Conservation (phyloP, 2,888 invertebrate species). For the Aphodius granarius region DNA sequence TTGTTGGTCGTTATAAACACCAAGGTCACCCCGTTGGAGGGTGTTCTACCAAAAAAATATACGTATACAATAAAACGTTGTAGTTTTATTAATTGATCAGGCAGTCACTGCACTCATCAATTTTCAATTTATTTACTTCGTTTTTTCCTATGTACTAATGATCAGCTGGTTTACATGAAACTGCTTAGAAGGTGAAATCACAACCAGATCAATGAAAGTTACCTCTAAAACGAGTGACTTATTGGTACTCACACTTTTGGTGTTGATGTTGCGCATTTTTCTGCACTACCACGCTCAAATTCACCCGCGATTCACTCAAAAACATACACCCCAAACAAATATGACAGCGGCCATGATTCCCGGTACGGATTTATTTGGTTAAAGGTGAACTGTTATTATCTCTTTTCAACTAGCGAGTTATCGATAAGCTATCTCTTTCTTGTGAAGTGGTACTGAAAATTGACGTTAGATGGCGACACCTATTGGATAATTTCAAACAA, state of each 20-base stretch:
- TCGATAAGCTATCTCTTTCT: not conserved
- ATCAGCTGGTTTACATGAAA: not conserved
- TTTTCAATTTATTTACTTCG: not conserved
- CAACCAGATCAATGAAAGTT: not conserved
- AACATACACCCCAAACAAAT: conserved; percentile 34
- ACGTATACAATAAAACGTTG: not conserved
- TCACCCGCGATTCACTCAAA: conserved; percentile 17
- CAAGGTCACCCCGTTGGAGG: too few species aligned
- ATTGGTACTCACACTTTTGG: not conserved
- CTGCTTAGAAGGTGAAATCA: not conserved
- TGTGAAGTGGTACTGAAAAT: not conserved
- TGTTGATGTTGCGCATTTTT: not conserved
- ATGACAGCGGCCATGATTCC: conserved; percentile 26
- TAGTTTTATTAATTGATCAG: not conserved
- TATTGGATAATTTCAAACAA: not conserved
- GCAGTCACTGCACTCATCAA: not conserved
- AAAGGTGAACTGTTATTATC: not conserved
- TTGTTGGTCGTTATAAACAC: too few species aligned
- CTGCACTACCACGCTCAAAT: not conserved
- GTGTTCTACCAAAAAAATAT: not conserved
- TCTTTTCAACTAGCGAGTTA: not conserved
- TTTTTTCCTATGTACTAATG: not conserved
- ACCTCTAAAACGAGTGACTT: not conserved
- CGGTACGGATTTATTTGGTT: not conserved
- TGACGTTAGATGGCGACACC: not conserved